phyloP scores from a whole-genome alignment of 2,113 vertebrate species.

The Parus major region DNA sequence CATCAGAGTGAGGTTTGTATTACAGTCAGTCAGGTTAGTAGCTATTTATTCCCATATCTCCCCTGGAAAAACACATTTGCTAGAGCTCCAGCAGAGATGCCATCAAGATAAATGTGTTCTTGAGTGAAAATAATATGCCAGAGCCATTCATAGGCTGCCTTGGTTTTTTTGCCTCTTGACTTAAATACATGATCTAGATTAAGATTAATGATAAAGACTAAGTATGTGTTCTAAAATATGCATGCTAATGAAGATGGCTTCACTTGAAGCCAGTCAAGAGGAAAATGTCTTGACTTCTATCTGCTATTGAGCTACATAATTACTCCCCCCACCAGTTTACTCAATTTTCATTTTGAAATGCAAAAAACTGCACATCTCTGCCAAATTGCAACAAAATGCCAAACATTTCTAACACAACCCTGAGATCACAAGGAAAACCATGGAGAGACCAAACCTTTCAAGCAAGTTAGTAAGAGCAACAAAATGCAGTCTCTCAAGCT shows the following conservation, averaged over 20 bases:
- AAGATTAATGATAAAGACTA: background rate
- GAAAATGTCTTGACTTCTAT: background rate
- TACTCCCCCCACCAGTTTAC: background rate
- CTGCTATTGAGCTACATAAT: background rate
- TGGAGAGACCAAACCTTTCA: background rate
- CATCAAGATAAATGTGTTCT: background rate
- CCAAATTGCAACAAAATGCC: background rate
- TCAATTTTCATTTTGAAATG: background rate
- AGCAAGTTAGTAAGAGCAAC: background rate
- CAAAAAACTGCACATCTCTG: background rate
- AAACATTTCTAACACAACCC: background rate
- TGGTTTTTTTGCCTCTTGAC: background rate
- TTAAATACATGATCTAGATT: background rate
- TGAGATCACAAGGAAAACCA: background rate
- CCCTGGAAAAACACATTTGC: background rate
- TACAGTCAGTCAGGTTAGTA: background rate
- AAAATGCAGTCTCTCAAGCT: background rate
- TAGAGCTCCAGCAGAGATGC: background rate
- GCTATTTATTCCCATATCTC: background rate
- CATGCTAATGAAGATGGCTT: background rate
- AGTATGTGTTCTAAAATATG: background rate
- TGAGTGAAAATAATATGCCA: background rate
- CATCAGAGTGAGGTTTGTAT: background rate
- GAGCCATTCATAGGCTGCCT: background rate
- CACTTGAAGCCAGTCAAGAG: rapidly evolving